A percentile compares a stretch with the other conserved stretches of the same genome.
These are phyloP conservation scores for Anas bahamensis DNA, from an alignment of 2,797 vertebrate genomes.

Conservation along the genomic window DNA sequence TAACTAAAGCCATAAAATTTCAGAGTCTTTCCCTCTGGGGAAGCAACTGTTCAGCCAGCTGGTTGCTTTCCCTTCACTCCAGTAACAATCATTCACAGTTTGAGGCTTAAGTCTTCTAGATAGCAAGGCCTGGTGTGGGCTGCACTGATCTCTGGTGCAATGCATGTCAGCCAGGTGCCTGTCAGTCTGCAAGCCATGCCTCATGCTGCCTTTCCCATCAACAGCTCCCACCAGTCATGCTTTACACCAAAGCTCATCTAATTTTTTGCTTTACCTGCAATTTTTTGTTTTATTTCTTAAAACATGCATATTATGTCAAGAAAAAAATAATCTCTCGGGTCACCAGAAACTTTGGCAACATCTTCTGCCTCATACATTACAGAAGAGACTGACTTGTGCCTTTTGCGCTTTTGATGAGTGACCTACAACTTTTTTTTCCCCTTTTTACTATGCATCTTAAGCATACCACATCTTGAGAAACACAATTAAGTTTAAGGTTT, in stretches of 20 bases:
- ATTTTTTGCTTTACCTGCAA: not conserved
- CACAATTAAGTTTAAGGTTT: fast-evolving
- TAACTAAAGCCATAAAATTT: not conserved
- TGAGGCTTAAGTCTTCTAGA: not conserved
- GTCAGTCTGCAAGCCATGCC: not conserved
- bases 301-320: not conserved
- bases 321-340: not conserved
- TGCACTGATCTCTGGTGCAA: not conserved
- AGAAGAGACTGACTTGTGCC: not conserved
- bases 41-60: not conserved
- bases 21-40: not conserved
- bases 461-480: not conserved
- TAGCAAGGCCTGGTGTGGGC: not conserved
- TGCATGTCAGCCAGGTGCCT: not conserved
- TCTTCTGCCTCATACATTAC: fast-evolving
- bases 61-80: not conserved
- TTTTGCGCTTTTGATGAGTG: not conserved
- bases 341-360: not conserved
- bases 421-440: not conserved
- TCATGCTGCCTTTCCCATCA: not conserved
- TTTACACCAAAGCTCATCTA: not conserved
- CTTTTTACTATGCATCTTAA: not conserved
- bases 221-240: not conserved
- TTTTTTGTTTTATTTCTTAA: not conserved
- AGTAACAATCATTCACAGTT: not conserved